Conservation (phyloP, 2,797 vertebrate species). For the Hippopotamyrus pictus region DNA sequence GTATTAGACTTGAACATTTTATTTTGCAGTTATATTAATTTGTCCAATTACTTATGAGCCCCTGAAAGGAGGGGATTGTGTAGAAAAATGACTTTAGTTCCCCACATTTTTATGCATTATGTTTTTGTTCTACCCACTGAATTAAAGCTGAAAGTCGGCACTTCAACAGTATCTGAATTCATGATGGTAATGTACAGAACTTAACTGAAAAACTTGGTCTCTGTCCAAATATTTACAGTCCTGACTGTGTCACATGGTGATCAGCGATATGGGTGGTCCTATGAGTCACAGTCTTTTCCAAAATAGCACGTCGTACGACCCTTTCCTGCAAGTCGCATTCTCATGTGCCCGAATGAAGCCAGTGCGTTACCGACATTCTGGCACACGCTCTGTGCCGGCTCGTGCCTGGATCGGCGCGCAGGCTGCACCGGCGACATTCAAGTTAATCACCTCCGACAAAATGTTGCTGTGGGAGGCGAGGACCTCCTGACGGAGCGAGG, state of each 20-base stretch:
- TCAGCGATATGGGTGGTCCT: neutral
- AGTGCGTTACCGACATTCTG: neutral
- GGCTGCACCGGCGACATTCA: neutral
- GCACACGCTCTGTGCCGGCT: neutral
- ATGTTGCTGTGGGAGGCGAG: neutral
- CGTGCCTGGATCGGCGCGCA: neutral
- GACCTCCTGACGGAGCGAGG: neutral
- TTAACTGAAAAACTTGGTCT: too few species aligned
- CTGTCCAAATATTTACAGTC: too few species aligned
- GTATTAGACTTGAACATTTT: too few species aligned
- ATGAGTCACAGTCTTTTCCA: too few species aligned
- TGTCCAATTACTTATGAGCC: too few species aligned
- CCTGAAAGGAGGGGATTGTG: too few species aligned
- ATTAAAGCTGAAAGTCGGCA: too few species aligned
- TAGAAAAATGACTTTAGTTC: too few species aligned
- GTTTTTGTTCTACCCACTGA: neutral
- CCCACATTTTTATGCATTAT: neutral
- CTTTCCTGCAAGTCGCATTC: neutral
- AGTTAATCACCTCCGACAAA: slow-evolving; percentile 17
- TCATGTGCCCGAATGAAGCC: neutral
- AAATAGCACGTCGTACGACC: neutral
- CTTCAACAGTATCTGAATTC: neutral
- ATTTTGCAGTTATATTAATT: too few species aligned
- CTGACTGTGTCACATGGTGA: neutral
- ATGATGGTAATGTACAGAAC: neutral